These are phyloP conservation scores for Otus sunia DNA, from an alignment of 2,113 vertebrate species.

Conservation along the genomic window DNA sequence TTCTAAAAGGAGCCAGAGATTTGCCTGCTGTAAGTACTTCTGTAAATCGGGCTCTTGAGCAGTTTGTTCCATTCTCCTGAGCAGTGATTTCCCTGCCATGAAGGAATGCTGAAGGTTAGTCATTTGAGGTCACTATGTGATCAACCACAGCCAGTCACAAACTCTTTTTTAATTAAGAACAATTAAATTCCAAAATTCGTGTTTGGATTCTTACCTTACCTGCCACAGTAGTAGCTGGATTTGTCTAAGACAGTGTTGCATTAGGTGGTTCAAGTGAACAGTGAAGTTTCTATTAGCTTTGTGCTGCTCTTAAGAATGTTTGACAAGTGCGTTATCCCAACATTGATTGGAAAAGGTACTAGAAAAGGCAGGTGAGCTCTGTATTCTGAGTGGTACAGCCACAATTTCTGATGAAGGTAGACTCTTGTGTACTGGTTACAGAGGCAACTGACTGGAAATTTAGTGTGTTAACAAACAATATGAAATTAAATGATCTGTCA, in stretches of 20 bases:
- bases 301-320: background rate
- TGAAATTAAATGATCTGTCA: background rate
- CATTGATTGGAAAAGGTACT: background rate
- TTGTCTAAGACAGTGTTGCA: background rate
- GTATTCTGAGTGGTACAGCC: background rate
- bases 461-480: background rate
- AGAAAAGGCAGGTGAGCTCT: background rate
- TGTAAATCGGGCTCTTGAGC: background rate
- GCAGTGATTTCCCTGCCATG: background rate
- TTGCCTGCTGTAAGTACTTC: background rate
- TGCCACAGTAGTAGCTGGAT: background rate
- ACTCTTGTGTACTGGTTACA: background rate
- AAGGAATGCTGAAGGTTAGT: background rate
- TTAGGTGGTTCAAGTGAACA: background rate
- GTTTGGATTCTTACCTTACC: background rate
- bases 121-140: rapidly evolving
- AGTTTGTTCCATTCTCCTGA: background rate
- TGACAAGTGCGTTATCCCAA: background rate
- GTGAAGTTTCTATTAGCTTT: background rate
- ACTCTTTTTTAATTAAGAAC: background rate
- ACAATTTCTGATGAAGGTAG: background rate
- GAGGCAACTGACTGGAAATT: background rate
- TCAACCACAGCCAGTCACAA: background rate
- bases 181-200: background rate
- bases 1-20: background rate